Evolutionary conservation across 92 coral and sea anemone species (phyloP), one percentile per base, ranked within the genome.

Genomic region (Phenganax subtilis): DNA sequence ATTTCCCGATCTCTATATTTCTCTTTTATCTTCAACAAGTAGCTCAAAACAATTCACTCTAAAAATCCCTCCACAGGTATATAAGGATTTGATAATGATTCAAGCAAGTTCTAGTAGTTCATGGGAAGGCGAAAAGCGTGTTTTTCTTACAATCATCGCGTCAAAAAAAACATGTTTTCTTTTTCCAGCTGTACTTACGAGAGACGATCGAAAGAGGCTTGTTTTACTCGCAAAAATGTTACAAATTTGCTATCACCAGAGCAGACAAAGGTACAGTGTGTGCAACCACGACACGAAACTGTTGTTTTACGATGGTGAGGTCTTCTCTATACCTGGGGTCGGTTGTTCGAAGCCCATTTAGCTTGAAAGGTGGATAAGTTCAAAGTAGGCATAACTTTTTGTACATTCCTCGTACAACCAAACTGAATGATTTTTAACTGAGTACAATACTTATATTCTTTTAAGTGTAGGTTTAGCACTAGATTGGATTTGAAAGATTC

Each of bases 191-290:
- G 10, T 92, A 92, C 70, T 86, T 93, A 51, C 86, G 98, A 72
- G 98, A 93, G 86, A 93, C 98, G 9, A 93, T 93, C n/a, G 98
- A 93, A 55, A 96, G 87, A 68, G 97, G 98, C 15, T 92, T 97
- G 47, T 90, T 93, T n/a, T 81, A 87, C 58, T 96, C 92, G 25
- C 97, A 91, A 57, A 94, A 90, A 73, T 93, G 98, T 80, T 93
- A 93, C 57, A 93, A 93, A 76, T 93, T 93, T 90, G 98, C 98
- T 1, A 93, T 93, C 75, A 93, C 98, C 20, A 93, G 87, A 75
- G 98, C 98, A 82, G 98, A 93, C 57, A 91, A 89, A 88, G 98
- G 98, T 93, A 85, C 17, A 59, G 47, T 37, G 31, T 37, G 31
- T 16, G 12, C 8, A 3, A 16, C 31, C 15, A 6, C 52, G 9